These are phyloP conservation scores for Aphis craccivora DNA, from an alignment of 1,140 invertebrate species.

Conservation along the genomic window DNA sequence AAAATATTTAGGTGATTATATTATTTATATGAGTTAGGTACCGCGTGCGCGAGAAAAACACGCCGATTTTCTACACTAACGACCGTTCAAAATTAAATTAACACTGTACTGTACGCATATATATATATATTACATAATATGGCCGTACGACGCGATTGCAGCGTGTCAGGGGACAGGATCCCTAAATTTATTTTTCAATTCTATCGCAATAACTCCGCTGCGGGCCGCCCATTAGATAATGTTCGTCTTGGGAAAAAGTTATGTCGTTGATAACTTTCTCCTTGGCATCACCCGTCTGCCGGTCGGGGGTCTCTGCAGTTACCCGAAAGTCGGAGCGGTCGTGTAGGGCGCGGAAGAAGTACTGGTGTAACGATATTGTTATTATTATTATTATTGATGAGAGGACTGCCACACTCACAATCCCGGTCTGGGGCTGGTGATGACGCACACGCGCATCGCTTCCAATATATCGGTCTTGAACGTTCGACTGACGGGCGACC, in stretches of 20 bases:
- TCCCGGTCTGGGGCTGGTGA: conserved; percentile 67
- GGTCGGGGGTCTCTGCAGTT: background rate
- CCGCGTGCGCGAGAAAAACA: background rate
- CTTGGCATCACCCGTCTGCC: background rate
- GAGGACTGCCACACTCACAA: conserved; percentile 65
- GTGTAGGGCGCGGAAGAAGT: background rate
- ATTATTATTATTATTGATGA: conserved; percentile 41
- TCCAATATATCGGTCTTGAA: conserved; percentile 65
- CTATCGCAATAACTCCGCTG: background rate
- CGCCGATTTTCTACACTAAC: background rate
- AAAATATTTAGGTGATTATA: background rate
- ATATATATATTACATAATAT: background rate
- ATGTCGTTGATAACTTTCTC: background rate
- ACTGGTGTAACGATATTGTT: conserved; percentile 27
- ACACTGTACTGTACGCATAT: background rate
- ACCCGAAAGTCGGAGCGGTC: background rate
- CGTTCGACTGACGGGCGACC: conserved; percentile 62
- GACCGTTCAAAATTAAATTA: conserved; percentile 12
- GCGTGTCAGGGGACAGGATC: conserved; percentile 2
- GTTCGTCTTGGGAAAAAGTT: conserved; percentile 43
- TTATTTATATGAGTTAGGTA: background rate
- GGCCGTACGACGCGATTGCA: background rate
- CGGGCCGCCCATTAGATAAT: conserved; percentile 36
- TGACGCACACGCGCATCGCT: conserved; percentile 67
- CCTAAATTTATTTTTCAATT: conserved; percentile 54